phyloP scores from a whole-genome alignment of 1,140 invertebrate genomes.

The Nomia melanderi region DNA sequence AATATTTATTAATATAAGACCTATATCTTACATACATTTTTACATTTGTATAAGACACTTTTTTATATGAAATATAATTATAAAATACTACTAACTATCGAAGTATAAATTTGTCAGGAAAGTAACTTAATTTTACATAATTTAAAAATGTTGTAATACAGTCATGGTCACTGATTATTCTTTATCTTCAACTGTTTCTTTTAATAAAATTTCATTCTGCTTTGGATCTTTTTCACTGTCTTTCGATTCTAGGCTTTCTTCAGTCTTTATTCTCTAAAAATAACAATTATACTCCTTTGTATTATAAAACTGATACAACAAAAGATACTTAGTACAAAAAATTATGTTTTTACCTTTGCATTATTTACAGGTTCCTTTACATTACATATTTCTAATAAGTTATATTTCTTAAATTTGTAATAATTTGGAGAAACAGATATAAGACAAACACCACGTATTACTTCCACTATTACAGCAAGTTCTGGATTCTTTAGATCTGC shows the following conservation, averaged over 20 bases:
- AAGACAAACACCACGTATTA: slow-evolving; percentile 86
- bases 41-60: neutral
- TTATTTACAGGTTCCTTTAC: slow-evolving; percentile 27
- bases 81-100: neutral
- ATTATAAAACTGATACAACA: no score
- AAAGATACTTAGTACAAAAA: neutral
- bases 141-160: neutral
- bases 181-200: neutral
- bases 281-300: neutral
- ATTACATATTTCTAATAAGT: slow-evolving; percentile 82
- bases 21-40: neutral
- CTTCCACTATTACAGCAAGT: slow-evolving; percentile 89
- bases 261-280: neutral
- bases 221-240: neutral
- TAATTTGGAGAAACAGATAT: slow-evolving; percentile 86
- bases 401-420: slow-evolving; percentile 86
- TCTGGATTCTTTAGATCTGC: slow-evolving; percentile 85
- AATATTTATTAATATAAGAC: neutral
- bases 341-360: slow-evolving; percentile 4
- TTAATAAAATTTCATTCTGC: neutral
- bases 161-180: neutral
- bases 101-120: neutral
- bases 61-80: neutral
- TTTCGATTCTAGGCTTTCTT: neutral
- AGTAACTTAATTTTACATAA: neutral